Percentiles rank a stretch among this genome's conserved stretches.
These are phyloP conservation scores for Neoniphon sammara DNA, from an alignment of 2,797 vertebrate genomes.

Conservation along the genomic window DNA sequence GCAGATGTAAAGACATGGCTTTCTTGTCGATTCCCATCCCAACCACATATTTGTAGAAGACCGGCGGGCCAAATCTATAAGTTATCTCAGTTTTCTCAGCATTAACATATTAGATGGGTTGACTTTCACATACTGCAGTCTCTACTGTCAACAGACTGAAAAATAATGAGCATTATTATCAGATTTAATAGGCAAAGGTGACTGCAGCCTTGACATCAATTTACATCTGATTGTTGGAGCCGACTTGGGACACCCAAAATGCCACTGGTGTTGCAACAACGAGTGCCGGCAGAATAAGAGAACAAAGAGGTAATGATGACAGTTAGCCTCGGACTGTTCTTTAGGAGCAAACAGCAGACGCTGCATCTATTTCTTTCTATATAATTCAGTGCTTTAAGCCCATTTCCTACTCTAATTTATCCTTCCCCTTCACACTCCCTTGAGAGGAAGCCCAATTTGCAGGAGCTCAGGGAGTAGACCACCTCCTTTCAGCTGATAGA, in stretches of 20 bases:
- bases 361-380: constrained; percentile 20
- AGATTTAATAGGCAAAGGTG: background rate
- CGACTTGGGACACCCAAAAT: background rate
- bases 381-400: constrained; percentile 36
- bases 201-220: background rate
- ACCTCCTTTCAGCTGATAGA: constrained; percentile 66
- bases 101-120: background rate
- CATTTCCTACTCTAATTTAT: constrained; percentile 54
- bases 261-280: background rate
- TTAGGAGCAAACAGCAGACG: constrained; percentile 26
- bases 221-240: background rate
- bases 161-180: too few species aligned
- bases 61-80: background rate
- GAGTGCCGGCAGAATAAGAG: background rate
- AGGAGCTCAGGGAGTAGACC: constrained; percentile 54
- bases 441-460: constrained; percentile 75
- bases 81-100: background rate
- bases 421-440: constrained; percentile 47
- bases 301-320: background rate
- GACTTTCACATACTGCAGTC: too few species aligned
- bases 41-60: background rate
- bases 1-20: too few species aligned
- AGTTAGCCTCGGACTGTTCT: background rate
- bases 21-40: background rate
- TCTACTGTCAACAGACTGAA: too few species aligned